These are phyloP conservation scores for Idaea biselata DNA, from an alignment of 2,888 invertebrate species.

Conservation along the genomic window DNA sequence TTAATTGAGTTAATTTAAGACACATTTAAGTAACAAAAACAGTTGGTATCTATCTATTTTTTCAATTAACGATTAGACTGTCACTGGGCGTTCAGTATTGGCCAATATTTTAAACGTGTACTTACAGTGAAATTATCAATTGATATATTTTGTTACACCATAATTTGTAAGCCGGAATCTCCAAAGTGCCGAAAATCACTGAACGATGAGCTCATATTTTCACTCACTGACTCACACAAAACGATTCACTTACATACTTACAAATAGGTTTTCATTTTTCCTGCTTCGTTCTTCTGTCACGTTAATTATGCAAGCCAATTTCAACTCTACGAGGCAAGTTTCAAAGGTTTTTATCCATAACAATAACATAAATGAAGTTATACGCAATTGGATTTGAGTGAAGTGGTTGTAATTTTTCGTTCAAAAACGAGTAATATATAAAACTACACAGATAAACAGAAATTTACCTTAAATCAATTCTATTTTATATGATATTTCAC, in stretches of 20 bases:
- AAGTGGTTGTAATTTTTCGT: neutral
- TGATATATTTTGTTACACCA: neutral
- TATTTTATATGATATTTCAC: neutral
- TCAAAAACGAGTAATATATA: neutral
- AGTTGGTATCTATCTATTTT: neutral
- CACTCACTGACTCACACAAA: neutral
- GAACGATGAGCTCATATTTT: neutral
- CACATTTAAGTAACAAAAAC: too few relatives aligned
- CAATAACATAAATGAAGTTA: neutral
- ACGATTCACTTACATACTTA: neutral
- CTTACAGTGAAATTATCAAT: neutral
- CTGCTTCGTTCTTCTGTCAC: neutral
- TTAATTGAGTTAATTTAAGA: too few relatives aligned
- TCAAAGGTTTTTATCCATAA: neutral
- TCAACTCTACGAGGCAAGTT: neutral
- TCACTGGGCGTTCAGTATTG: neutral
- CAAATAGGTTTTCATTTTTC: neutral
- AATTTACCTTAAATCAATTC: neutral
- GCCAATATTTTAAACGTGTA: neutral
- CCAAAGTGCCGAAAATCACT: neutral
- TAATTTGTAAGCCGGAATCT: neutral
- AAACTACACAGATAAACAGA: neutral
- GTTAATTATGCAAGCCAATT: neutral
- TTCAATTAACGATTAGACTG: neutral
- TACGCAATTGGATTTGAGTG: neutral